phyloP scores from a whole-genome alignment of 2,797 vertebrate species.

The Tolypeutes matacus region DNA sequence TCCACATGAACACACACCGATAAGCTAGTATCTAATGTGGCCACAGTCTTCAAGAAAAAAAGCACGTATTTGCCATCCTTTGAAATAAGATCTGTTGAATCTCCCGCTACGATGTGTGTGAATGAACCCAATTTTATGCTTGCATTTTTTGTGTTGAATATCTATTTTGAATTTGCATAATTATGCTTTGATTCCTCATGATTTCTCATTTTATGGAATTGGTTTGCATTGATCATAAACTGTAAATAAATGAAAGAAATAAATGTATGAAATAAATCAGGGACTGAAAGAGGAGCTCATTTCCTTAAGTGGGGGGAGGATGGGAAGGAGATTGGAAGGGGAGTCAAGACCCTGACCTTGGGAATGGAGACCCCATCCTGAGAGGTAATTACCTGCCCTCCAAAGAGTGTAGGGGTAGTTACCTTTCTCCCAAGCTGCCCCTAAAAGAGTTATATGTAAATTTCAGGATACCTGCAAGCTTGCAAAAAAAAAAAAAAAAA shows the following conservation, averaged over 20 bases:
- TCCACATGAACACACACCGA: background rate
- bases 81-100: background rate
- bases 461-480: background rate
- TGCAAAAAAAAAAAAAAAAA: background rate
- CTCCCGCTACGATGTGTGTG: background rate
- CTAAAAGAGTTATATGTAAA: background rate
- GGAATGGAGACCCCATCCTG: too few species aligned
- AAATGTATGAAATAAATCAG: constrained; percentile 10
- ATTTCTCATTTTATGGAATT: background rate
- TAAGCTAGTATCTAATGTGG: background rate
- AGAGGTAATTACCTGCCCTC: background rate
- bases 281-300: background rate
- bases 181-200: background rate
- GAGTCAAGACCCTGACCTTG: background rate
- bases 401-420: background rate
- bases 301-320: background rate
- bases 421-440: background rate
- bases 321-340: background rate
- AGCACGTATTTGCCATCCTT: background rate
- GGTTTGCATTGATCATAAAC: background rate
- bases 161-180: background rate
- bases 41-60: background rate
- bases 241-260: background rate
- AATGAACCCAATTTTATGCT: background rate
- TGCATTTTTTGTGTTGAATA: background rate